Evolutionary conservation across 2,113 vertebrate species (phyloP).

Genomic region (Cephalopholis sonnerati): DNA sequence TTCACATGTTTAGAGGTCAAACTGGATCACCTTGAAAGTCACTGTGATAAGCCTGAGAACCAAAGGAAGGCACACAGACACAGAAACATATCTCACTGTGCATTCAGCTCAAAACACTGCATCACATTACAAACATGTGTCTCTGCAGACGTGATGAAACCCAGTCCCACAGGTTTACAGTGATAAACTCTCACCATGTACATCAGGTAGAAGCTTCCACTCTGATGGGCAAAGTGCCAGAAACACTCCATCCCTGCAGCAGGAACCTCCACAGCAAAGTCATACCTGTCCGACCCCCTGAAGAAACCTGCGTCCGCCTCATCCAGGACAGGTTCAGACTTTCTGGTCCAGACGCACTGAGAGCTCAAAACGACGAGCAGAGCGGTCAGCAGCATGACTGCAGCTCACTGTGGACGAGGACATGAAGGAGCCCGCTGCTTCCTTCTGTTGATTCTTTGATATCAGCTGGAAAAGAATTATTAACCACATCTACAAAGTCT

Average conservation of each 20-base stretch:
- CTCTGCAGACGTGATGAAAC: neutral
- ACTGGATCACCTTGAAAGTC: constrained; percentile 23
- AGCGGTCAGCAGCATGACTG: constrained; percentile 25
- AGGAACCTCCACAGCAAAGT: constrained; percentile 42
- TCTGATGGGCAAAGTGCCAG: constrained; percentile 60
- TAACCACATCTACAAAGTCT: constrained; percentile 25
- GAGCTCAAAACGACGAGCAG: constrained; percentile 9
- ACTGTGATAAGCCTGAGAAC: constrained; percentile 13
- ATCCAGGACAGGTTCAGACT: constrained; percentile 22
- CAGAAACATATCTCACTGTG: neutral
- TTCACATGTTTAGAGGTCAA: neutral
- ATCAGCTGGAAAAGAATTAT: constrained; percentile 29
- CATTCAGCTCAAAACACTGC: too few relatives aligned
- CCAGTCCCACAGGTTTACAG: too few relatives aligned
- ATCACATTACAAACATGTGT: neutral
- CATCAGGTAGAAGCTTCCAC: constrained; percentile 50
- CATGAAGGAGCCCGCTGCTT: neutral
- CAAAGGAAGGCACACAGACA: neutral
- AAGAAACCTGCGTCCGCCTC: constrained; percentile 10
- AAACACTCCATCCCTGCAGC: constrained; percentile 48
- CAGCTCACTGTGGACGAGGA: neutral
- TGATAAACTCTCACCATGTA: constrained; percentile 44
- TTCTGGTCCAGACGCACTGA: constrained; percentile 3
- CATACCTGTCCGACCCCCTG: constrained; percentile 38
- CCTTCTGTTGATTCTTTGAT: constrained; percentile 8